These are phyloP conservation scores for Labia minor DNA, from an alignment of 2,888 invertebrate genomes.

Conservation along the genomic window DNA sequence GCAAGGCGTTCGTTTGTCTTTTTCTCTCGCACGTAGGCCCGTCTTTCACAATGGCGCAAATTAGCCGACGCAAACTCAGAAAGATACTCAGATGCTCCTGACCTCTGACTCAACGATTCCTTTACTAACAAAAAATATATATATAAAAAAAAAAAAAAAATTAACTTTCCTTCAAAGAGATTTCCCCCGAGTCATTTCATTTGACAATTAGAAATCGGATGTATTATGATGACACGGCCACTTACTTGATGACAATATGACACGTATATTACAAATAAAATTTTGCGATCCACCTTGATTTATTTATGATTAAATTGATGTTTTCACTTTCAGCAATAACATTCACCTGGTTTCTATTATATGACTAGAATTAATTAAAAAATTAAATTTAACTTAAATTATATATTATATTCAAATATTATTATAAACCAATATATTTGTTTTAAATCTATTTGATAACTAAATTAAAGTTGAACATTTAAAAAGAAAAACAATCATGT, in stretches of 20 bases:
- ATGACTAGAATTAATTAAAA: too few species aligned
- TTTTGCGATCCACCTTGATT: not conserved
- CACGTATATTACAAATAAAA: not conserved
- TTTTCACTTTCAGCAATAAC: not conserved
- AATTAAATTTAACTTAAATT: too few species aligned
- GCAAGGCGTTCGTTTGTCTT: not conserved
- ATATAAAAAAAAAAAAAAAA: not conserved
- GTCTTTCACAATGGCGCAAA: conserved; percentile 6
- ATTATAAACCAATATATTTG: too few species aligned
- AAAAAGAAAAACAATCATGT: too few species aligned
- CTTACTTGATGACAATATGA: not conserved
- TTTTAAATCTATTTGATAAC: too few species aligned
- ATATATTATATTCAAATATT: too few species aligned
- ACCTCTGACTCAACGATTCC: conserved; percentile 2
- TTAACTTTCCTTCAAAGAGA: not conserved
- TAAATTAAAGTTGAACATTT: too few species aligned
- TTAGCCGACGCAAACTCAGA: not conserved
- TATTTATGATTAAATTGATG: not conserved
- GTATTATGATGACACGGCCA: not conserved
- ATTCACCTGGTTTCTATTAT: too few species aligned
- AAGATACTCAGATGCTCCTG: not conserved
- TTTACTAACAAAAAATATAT: too few species aligned
- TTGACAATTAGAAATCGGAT: conserved; percentile 2
- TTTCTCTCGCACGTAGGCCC: not conserved
- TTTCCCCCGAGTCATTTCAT: conserved; percentile 1